A percentile compares a stretch with the other conserved stretches of the same genome.
These are phyloP conservation scores for Tachysurus vachellii DNA, from an alignment of 2,113 vertebrate genomes.

Conservation along the genomic window DNA sequence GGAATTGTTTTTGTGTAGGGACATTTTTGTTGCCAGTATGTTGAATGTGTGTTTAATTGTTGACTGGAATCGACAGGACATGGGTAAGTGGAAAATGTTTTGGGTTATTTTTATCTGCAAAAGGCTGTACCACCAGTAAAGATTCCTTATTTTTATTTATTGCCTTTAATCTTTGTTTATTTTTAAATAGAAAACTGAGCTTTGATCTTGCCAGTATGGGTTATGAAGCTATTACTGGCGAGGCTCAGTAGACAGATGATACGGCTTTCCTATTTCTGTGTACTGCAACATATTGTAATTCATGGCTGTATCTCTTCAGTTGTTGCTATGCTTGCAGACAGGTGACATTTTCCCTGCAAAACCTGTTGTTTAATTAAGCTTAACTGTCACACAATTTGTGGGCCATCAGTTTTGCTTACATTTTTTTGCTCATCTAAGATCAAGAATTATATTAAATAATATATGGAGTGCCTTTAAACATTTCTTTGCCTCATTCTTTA, in stretches of 20 bases:
- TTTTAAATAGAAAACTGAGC: not conserved
- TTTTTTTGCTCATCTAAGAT: not conserved
- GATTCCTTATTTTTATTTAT: not conserved
- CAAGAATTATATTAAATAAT: not conserved
- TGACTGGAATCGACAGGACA: constrained; percentile 11
- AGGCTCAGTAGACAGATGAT: not conserved
- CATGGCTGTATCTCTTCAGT: constrained; percentile 4
- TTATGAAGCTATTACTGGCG: not conserved
- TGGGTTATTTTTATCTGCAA: constrained; percentile 42
- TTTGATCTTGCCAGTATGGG: not conserved
- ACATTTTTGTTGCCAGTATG: constrained; percentile 52
- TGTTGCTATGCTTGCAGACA: constrained; percentile 39
- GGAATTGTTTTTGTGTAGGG: not conserved
- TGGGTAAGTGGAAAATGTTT: constrained; percentile 11
- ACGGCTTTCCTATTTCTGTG: not conserved
- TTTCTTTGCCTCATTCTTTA: not conserved
- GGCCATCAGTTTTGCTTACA: not conserved
- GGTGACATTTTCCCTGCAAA: not conserved
- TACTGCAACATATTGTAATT: constrained; percentile 22
- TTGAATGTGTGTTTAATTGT: not conserved
- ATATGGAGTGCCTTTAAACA: too few species aligned
- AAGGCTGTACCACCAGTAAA: not conserved
- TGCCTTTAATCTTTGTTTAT: not conserved
- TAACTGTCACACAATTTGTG: not conserved
- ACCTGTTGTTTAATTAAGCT: not conserved